Evolutionary conservation across 2,888 invertebrate species (phyloP).

Genomic region (Syritta pipiens): DNA sequence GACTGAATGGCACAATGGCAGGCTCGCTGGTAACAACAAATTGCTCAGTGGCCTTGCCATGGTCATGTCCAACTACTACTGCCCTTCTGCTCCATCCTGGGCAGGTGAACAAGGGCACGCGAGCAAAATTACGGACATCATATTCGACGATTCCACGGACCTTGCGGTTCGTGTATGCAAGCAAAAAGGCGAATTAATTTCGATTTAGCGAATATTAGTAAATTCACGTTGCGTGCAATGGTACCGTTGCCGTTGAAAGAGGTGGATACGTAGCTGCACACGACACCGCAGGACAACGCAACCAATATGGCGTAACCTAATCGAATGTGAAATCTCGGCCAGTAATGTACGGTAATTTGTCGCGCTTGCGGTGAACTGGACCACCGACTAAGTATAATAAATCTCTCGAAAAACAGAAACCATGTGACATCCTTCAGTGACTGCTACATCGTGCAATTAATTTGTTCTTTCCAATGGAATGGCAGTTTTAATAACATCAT

Average conservation of each 20-base stretch:
- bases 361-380: not conserved
- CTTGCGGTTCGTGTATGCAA: slow-evolving; percentile 26
- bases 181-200: slow-evolving; percentile 40
- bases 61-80: not conserved
- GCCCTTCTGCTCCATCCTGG: not conserved
- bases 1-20: no score
- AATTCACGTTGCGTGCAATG: not conserved
- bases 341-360: slow-evolving; percentile 33
- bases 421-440: slow-evolving; percentile 27
- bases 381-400: slow-evolving; percentile 12
- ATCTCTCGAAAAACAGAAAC: slow-evolving; percentile 11
- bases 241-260: not conserved
- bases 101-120: not conserved
- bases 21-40: slow-evolving; percentile 10
- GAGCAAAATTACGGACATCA: slow-evolving; percentile 21
- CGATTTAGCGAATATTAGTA: slow-evolving; percentile 46
- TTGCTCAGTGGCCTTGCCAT: not conserved
- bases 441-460: slow-evolving; percentile 16
- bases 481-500: slow-evolving; percentile 39
- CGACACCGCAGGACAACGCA: not conserved
- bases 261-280: not conserved
- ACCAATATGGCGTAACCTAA: slow-evolving; percentile 43
- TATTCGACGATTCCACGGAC: no score
- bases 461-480: slow-evolving; percentile 24
- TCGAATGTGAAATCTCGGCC: slow-evolving; percentile 54